phyloP scores from a whole-genome alignment of 2,113 vertebrate genomes.

The Dryoscopus gambensis region DNA sequence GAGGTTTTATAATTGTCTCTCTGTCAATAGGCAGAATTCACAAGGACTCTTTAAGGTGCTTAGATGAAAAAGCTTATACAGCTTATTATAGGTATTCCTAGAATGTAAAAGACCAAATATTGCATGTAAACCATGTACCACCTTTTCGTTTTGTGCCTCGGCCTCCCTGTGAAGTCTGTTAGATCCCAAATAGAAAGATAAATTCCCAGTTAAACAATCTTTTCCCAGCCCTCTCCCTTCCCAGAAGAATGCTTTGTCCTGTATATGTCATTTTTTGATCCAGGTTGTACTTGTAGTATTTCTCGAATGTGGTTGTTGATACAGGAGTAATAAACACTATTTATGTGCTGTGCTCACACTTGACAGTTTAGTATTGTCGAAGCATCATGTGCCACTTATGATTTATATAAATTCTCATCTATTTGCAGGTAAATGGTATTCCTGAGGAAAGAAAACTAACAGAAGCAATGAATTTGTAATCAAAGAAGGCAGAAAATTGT shows the following conservation, averaged over 20 bases:
- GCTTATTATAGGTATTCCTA: not conserved
- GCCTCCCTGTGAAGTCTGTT: not conserved
- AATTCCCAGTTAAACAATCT: not conserved
- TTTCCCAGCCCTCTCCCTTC: not conserved
- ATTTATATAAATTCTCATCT: not conserved
- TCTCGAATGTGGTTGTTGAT: not conserved
- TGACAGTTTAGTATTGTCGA: not conserved
- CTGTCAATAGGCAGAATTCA: not conserved
- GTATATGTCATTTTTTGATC: rapidly evolving
- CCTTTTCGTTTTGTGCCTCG: not conserved
- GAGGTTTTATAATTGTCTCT: not conserved
- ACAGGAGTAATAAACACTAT: not conserved
- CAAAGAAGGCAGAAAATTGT: not conserved
- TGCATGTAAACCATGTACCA: no score
- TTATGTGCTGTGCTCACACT: not conserved
- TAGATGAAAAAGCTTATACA: not conserved
- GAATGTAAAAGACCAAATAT: not conserved
- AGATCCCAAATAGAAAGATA: not conserved
- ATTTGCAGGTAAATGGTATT: constrained; percentile 96
- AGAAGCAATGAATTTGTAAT: constrained; percentile 91
- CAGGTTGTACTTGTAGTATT: not conserved
- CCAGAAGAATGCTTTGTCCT: not conserved
- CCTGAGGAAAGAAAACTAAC: constrained; percentile 98
- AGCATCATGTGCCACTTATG: not conserved
- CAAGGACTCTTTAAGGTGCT: not conserved